phyloP scores from a whole-genome alignment of 2,113 vertebrate genomes.

The Coryphaenoides rupestris region DNA sequence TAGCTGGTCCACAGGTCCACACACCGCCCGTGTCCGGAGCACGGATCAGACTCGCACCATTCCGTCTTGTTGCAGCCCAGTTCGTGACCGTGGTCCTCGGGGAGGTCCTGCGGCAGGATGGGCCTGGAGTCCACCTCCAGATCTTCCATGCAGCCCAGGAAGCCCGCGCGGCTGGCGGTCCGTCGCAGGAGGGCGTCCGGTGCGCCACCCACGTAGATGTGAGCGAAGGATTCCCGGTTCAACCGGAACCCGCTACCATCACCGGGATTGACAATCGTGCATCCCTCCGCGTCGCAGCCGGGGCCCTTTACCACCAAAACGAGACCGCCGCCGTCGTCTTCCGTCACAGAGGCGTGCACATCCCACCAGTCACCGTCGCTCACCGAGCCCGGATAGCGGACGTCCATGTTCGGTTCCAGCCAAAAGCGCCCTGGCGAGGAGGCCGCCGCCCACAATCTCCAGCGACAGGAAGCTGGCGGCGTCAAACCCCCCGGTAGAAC shows the following conservation, averaged over 20 bases:
- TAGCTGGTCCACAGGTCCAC: conserved; percentile 86
- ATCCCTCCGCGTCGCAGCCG: conserved; percentile 68
- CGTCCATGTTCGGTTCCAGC: conserved; percentile 48
- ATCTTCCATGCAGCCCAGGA: conserved; percentile 87
- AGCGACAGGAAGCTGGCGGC: conserved; percentile 69
- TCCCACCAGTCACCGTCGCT: conserved; percentile 83
- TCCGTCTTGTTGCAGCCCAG: conserved; percentile 79
- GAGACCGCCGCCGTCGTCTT: conserved; percentile 61
- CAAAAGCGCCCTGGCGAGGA: conserved; percentile 63
- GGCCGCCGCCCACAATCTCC: conserved; percentile 70
- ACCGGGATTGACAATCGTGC: conserved; percentile 53
- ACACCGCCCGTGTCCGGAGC: conserved; percentile 75
- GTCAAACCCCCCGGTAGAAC: conserved; percentile 72
- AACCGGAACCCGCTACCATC: conserved; percentile 31
- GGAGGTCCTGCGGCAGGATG: conserved; percentile 71
- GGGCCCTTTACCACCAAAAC: conserved; percentile 68
- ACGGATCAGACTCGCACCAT: conserved; percentile 80
- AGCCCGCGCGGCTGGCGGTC: conserved; percentile 58
- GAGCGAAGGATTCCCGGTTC: conserved; percentile 34
- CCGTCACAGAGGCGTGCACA: conserved; percentile 50
- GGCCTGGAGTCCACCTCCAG: conserved; percentile 69
- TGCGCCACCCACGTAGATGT: conserved; percentile 74
- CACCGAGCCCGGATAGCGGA: conserved; percentile 52
- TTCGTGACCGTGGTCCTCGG: neutral
- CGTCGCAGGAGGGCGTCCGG: conserved; percentile 49